phyloP scores from a whole-genome alignment of 2,113 vertebrate genomes.

The Canis aureus region DNA sequence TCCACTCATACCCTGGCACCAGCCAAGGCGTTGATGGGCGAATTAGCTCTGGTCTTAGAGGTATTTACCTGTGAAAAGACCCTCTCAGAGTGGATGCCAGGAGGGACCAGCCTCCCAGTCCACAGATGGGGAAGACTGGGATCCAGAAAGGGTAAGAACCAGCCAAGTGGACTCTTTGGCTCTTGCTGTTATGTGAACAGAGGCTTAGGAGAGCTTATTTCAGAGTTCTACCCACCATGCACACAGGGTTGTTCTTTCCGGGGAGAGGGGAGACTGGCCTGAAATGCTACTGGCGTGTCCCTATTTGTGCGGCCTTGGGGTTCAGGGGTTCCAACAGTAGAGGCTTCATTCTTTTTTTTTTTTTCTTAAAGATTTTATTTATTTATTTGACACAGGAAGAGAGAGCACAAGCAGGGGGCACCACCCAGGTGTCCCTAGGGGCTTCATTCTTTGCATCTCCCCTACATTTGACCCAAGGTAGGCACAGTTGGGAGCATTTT shows the following conservation, averaged over 20 bases:
- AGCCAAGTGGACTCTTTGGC: not conserved
- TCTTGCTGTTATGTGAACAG: not conserved
- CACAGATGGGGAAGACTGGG: not conserved
- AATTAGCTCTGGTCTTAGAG: not conserved
- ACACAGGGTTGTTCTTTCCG: rapidly evolving
- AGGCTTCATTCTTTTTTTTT: not conserved
- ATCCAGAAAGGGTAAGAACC: rapidly evolving
- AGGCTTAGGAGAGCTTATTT: not conserved
- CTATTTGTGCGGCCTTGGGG: not conserved
- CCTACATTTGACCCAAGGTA: slow-evolving; percentile 47
- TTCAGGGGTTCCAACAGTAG: not conserved
- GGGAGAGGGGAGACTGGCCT: not conserved
- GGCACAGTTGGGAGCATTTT: not conserved
- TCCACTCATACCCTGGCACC: too few relatives aligned
- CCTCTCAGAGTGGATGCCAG: rapidly evolving
- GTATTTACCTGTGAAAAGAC: rapidly evolving
- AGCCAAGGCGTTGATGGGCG: not conserved
- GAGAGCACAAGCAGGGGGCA: too few relatives aligned
- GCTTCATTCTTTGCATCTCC: not conserved
- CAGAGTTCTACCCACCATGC: rapidly evolving
- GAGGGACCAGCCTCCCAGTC: not conserved
- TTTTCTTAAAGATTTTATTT: too few relatives aligned
- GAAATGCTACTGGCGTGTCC: not conserved
- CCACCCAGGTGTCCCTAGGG: too few relatives aligned
- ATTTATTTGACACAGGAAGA: too few relatives aligned